A percentile compares a stretch with the other conserved stretches of the same genome.
These are phyloP conservation scores for Rhynchonycteris naso DNA, from an alignment of 2,797 vertebrate genomes.

Conservation along the genomic window DNA sequence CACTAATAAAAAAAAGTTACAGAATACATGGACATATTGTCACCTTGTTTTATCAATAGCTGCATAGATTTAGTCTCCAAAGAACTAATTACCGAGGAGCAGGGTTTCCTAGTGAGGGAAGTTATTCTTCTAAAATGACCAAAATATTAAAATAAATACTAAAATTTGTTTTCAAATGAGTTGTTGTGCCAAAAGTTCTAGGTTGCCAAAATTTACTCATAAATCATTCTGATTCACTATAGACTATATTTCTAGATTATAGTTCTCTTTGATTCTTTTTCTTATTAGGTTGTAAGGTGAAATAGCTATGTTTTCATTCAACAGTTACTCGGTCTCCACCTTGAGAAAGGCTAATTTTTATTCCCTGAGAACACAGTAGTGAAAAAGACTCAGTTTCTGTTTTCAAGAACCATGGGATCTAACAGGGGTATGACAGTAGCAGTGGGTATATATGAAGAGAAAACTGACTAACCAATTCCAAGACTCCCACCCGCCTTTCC, in stretches of 20 bases:
- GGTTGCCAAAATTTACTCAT: not conserved
- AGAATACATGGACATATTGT: not conserved
- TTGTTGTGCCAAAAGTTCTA: not conserved
- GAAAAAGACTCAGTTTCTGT: not conserved
- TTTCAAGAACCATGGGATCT: not conserved
- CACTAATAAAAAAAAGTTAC: not conserved
- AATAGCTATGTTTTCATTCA: not conserved
- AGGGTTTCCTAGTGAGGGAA: not conserved
- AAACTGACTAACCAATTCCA: not conserved
- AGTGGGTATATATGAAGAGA: not conserved
- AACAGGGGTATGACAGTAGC: not conserved
- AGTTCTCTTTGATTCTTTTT: not conserved
- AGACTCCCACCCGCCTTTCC: not conserved
- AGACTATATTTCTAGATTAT: not conserved
- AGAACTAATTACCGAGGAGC: not conserved
- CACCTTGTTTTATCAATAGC: not conserved
- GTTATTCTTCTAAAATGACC: not conserved
- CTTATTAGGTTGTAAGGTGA: not conserved
- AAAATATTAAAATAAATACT: slow-evolving; percentile 5
- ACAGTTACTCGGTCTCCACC: not conserved
- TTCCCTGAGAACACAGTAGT: not conserved
- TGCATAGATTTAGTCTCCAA: not conserved
- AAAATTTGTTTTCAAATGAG: not conserved
- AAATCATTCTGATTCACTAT: not conserved
- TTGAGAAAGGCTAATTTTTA: not conserved